A percentile compares a stretch with the other conserved stretches of the same genome.
phyloP scores from a whole-genome alignment of 2,113 vertebrate species.

The Tragelaphus scriptus region DNA sequence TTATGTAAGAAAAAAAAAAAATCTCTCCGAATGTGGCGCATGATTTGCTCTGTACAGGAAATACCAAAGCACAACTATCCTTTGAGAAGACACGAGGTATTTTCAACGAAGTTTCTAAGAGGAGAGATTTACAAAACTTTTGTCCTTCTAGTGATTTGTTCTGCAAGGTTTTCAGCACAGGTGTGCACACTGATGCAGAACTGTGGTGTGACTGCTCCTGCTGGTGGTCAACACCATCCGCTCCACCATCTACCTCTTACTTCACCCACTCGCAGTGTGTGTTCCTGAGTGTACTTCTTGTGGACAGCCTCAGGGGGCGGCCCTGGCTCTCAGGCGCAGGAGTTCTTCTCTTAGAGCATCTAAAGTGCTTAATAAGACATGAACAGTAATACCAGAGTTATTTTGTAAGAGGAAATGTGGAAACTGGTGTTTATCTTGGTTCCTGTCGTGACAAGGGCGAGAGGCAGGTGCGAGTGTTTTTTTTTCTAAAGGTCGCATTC shows the following conservation, averaged over 20 bases:
- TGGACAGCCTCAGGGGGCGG: neutral
- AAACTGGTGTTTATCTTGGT: conserved; percentile 29
- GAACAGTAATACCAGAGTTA: neutral
- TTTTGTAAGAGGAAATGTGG: conserved; percentile 43
- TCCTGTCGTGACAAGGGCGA: neutral
- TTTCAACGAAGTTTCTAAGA: neutral
- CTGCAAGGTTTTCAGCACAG: neutral
- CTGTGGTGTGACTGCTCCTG: rapidly evolving
- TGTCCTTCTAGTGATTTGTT: neutral
- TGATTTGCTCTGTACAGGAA: neutral
- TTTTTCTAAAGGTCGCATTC: conserved; percentile 15
- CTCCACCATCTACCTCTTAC: neutral
- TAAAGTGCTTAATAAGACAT: neutral
- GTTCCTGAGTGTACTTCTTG: neutral
- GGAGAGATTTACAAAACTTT: neutral
- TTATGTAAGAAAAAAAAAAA: neutral
- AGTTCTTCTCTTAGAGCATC: neutral
- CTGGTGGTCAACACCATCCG: neutral
- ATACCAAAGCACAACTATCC: neutral
- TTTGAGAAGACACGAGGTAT: neutral
- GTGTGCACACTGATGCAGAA: neutral
- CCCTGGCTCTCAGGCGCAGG: neutral
- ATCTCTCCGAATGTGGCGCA: neutral
- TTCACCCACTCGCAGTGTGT: neutral
- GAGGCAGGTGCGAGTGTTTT: neutral